Evolutionary conservation across 2,888 invertebrate species (phyloP).

Genomic region (Plusia festucae): DNA sequence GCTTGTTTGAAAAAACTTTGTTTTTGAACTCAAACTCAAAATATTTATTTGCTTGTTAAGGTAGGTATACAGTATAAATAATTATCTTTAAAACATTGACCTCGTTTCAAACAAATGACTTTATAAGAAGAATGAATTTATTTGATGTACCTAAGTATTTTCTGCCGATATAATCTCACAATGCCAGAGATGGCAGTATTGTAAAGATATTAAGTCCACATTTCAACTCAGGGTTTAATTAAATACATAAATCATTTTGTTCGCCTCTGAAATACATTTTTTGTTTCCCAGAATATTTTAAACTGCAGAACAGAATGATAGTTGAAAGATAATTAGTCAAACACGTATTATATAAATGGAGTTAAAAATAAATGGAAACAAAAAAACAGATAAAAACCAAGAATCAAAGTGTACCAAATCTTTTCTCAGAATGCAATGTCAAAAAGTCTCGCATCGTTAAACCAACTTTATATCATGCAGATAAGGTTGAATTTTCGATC

Average conservation of each 20-base stretch:
- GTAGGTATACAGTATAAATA: too few relatives aligned
- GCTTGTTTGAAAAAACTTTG: too few relatives aligned
- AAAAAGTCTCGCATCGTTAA: too few relatives aligned
- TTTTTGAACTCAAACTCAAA: too few relatives aligned
- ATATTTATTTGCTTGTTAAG: too few relatives aligned
- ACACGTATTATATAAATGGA: too few relatives aligned
- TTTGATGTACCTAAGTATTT: not conserved
- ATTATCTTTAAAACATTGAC: not conserved
- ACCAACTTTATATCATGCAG: too few relatives aligned
- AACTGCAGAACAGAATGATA: constrained; percentile 24
- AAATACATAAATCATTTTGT: constrained; percentile 42
- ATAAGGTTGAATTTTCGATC: too few relatives aligned
- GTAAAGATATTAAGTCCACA: constrained; percentile 34
- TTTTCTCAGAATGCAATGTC: too few relatives aligned
- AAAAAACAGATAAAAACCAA: too few relatives aligned
- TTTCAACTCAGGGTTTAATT: constrained; percentile 31
- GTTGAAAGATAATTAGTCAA: constrained; percentile 14
- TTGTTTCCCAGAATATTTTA: constrained; percentile 24
- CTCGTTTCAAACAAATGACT: not conserved
- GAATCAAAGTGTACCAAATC: too few relatives aligned
- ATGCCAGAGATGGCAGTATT: constrained; percentile 5
- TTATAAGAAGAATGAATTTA: constrained; percentile 6
- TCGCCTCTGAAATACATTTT: constrained; percentile 15
- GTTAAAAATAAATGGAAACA: too few relatives aligned
- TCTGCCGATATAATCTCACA: constrained; percentile 11